Conservation (phyloP, 2,113 vertebrate species). For the Mus musculus region DNA sequence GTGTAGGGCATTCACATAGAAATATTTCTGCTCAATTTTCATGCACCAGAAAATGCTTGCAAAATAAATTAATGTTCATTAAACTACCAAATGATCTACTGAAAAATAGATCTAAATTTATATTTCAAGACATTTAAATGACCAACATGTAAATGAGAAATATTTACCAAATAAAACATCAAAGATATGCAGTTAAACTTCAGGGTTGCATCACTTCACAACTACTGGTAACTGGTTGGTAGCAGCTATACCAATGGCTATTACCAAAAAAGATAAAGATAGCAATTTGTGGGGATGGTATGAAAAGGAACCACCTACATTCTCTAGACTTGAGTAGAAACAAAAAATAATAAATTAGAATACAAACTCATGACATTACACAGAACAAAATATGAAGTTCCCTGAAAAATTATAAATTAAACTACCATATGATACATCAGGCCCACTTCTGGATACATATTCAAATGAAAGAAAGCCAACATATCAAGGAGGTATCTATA, state of each 20-base stretch:
- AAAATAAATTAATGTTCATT: neutral
- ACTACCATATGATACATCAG: neutral
- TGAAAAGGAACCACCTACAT: neutral
- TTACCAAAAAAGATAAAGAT: neutral
- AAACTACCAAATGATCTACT: neutral
- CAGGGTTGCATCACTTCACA: neutral
- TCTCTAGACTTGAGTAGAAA: neutral
- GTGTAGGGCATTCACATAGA: too few species aligned
- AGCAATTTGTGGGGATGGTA: rapidly evolving
- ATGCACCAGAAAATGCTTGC: neutral
- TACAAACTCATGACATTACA: neutral
- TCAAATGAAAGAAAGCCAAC: neutral
- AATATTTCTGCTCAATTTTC: neutral
- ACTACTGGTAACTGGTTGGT: too few species aligned
- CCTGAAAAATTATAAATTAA: neutral
- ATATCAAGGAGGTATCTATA: neutral
- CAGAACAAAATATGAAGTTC: neutral
- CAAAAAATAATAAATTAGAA: neutral
- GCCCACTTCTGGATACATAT: neutral
- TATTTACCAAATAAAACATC: neutral
- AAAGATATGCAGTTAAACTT: neutral
- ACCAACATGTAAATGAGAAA: neutral
- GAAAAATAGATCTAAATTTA: neutral
- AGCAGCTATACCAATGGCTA: neutral
- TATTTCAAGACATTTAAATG: neutral